Percentiles rank a stretch among this genome's conserved stretches.
These are phyloP conservation scores for Otis tarda DNA, from an alignment of 2,113 vertebrate genomes.

Conservation along the genomic window DNA sequence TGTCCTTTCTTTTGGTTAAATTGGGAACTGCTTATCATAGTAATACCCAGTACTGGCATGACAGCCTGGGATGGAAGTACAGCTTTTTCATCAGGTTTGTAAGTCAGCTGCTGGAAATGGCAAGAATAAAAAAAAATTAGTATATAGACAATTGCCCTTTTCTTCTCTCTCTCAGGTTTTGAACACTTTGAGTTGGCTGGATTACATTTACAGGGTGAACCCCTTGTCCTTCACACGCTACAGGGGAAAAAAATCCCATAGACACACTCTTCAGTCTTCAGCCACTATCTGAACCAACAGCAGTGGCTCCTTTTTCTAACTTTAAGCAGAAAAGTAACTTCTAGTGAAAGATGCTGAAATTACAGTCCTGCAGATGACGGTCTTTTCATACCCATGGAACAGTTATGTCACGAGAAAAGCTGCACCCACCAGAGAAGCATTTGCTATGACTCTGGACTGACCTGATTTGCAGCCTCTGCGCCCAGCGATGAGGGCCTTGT, in stretches of 20 bases:
- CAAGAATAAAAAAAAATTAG: background rate
- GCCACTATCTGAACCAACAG: background rate
- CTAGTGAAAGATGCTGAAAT: background rate
- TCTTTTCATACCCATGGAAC: background rate
- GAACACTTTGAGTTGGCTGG: background rate
- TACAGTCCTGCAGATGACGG: background rate
- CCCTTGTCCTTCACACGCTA: background rate
- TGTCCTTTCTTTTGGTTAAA: background rate
- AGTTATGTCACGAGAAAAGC: background rate
- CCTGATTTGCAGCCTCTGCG: background rate
- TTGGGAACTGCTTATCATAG: constrained; percentile 10
- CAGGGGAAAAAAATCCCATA: background rate
- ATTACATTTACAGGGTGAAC: background rate
- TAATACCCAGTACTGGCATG: background rate
- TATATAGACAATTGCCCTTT: background rate
- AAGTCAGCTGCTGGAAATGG: background rate
- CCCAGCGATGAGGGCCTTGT: background rate
- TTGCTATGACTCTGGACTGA: background rate
- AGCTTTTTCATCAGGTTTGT: background rate
- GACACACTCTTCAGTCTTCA: rapidly evolving
- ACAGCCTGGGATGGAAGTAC: background rate
- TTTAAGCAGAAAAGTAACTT: background rate
- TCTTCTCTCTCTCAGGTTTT: background rate
- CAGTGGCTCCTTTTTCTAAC: background rate
- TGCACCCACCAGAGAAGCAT: background rate